Conservation (phyloP, 2,797 vertebrate species). For the Acanthornis magna region DNA sequence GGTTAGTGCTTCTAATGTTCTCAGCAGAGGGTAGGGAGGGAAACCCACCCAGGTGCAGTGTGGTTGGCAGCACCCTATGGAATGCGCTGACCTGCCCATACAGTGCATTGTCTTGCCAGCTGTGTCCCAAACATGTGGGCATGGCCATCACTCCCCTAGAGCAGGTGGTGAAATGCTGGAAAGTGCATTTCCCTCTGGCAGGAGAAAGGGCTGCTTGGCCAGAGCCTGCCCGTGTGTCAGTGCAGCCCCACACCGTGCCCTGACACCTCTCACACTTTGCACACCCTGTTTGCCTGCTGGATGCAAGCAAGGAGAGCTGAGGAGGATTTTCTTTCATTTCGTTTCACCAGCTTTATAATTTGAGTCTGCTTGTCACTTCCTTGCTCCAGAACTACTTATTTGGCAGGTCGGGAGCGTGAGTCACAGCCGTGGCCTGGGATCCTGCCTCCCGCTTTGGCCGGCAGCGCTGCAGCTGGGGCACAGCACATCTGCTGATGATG, state of each 20-base stretch:
- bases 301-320: background rate
- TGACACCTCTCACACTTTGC: background rate
- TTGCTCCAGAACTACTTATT: slow-evolving; percentile 71
- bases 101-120: background rate
- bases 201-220: background rate
- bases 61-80: background rate
- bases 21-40: background rate
- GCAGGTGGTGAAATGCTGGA: background rate
- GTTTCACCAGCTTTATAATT: slow-evolving; percentile 19
- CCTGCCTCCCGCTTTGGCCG: slow-evolving; percentile 39
- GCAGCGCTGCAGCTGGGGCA: background rate
- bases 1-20: background rate
- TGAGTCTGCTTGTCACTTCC: slow-evolving; percentile 27
- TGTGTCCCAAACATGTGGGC: background rate
- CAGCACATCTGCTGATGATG: background rate
- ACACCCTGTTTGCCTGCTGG: background rate
- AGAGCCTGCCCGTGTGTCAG: fast-evolving
- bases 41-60: fast-evolving
- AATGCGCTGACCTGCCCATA: fast-evolving
- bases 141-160: fast-evolving
- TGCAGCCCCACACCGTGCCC: fast-evolving
- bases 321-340: background rate
- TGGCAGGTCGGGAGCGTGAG: slow-evolving; percentile 67
- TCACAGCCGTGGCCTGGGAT: slow-evolving; percentile 23
- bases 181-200: background rate